Evolutionary conservation across 2,797 vertebrate genomes (phyloP), one percentile per base, ranked within the genome.

Genomic region (Anisognathus igniventris): DNA sequence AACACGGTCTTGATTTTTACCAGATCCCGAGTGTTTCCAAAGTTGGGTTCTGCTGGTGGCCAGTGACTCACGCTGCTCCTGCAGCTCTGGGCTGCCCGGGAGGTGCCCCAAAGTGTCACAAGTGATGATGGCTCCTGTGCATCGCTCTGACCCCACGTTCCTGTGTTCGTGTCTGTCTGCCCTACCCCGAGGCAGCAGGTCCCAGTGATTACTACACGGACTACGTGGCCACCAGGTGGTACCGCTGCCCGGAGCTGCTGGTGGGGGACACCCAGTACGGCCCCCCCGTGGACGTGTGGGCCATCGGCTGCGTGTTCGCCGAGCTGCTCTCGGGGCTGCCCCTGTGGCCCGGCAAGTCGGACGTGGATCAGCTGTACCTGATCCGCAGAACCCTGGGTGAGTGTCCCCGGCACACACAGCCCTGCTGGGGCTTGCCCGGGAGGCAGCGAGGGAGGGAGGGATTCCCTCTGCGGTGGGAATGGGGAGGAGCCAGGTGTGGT

Each of bases 201-300:
- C 99, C 99, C 0, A 98, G 98, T 51, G 99, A 99, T 94, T 99
- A 98, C 96, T 99, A 99, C 97, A 99, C 99, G 0, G 99, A 99
- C 96, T 99, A 99, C 1, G 99, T 99, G 94, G 99, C 99, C 14
- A 99, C 99, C 3, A 97, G 99, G 15, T 99, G 99, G 99, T 99
- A 99, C 91, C 98, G 99, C 42, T 98, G 98, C 53, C 99, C 99
- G 0, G 99, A 99, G 97, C 95, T 99, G 70, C 97, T 99, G 25
- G 99, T 99, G 87, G 99, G 99, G 9, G 99, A 99, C 97, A 99
- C 98, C 0, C 99, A 99, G 95, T 99, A 99, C 0, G 99, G 99
- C 0, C 97, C 99, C 1, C 98, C 99, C 0, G 99, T 99, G 68
- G 99, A 99, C 4, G 98, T 99, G 6, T 99, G 99, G 99, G 99